These are phyloP conservation scores for Caenorhabditis virilis DNA, from an alignment of 2,888 invertebrate genomes.

Conservation along the genomic window DNA sequence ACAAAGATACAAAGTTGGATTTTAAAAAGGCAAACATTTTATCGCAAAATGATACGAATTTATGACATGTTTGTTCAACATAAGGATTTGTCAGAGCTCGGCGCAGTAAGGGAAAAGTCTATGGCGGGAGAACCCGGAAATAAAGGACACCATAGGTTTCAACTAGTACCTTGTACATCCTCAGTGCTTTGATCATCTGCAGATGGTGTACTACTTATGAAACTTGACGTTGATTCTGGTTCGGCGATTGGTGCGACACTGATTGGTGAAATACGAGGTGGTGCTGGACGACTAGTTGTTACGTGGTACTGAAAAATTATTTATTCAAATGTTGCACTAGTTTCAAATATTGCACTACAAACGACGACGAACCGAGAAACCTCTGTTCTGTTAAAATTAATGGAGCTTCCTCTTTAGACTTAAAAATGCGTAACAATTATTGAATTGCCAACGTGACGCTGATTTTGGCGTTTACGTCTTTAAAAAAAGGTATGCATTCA, in stretches of 20 bases:
- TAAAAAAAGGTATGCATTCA: too few relatives aligned
- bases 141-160: too few relatives aligned
- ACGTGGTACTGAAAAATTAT: slow-evolving; percentile 11
- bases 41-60: neutral
- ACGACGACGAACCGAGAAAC: neutral
- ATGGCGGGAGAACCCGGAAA: too few relatives aligned
- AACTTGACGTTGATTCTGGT: slow-evolving; percentile 43
- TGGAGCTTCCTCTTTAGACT: too few relatives aligned
- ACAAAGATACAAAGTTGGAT: neutral
- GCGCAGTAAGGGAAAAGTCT: too few relatives aligned
- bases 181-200: neutral
- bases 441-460: too few relatives aligned
- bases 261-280: slow-evolving; percentile 7
- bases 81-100: neutral
- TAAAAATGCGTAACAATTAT: too few relatives aligned
- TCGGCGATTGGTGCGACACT: slow-evolving; percentile 42
- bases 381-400: too few relatives aligned
- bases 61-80: neutral
- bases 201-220: slow-evolving; percentile 23
- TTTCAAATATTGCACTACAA: slow-evolving; percentile 13
- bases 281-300: slow-evolving; percentile 8
- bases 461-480: too few relatives aligned
- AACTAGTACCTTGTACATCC: too few relatives aligned
- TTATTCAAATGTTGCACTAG: neutral
- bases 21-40: neutral